Evolutionary conservation across 2,113 vertebrate species (phyloP), one percentile per base, ranked within the genome.

Genomic region (Synodontis membranacea): DNA sequence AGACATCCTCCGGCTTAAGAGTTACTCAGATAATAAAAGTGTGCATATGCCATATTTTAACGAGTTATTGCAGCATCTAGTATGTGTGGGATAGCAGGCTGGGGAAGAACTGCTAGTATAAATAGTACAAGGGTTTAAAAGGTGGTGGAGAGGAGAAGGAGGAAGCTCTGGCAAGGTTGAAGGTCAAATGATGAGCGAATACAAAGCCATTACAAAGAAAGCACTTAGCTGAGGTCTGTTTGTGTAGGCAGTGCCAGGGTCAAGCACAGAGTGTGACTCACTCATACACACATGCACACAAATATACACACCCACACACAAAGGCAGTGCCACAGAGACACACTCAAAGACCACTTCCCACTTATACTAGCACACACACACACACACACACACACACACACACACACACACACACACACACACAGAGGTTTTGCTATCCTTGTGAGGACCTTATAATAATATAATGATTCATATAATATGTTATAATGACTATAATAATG

Each of bases 161-260:
- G 76, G 83, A 88, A 72, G 80, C 88, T 80, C 70, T 60, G 44
- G 28, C 46, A 42, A 74, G 79, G 90, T 83, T 75, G 48, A 87
- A 84, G 88, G 86, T 89, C 88, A 87, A 88, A 83, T 80, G 84
- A 89, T 90, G 90, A 89, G 87, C 60, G 81, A 88, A 87, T 76
- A 87, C 87, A 86, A 88, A 87, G 90, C 87, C 82, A 90, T 88
- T 88, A 90, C 88, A 89, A 90, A 90, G 90, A 88, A 88, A 72
- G 84, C 84, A 86, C 89, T 91, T 84, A 88, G 83, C 84, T 85
- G 86, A 31, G 86, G 58, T 87, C 56, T 90, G 90, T 90, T 88
- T 89, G 90, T 86, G 90, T 89, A 89, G 89, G 90, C 90, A 88
- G 90, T 88, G 89, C 87, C 87, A 89, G 89, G 90, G 88, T 89